Conservation (phyloP, 2,797 vertebrate genomes). For the Holocentrus rufus region DNA sequence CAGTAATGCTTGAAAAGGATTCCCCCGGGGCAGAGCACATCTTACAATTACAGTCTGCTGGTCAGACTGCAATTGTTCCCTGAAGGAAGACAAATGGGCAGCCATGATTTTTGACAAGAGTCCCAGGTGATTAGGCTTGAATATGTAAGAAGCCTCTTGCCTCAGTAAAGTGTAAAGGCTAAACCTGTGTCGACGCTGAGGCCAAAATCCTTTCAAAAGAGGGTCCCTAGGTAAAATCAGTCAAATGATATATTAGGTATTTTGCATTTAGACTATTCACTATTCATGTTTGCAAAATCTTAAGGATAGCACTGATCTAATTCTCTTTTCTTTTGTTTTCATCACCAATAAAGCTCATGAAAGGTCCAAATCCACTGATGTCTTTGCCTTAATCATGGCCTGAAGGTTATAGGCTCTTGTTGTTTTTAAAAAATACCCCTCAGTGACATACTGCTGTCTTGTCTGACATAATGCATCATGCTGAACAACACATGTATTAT, state of each 20-base stretch:
- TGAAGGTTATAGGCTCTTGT: too few species aligned
- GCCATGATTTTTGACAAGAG: conserved; percentile 46
- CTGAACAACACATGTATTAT: too few species aligned
- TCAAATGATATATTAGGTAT: conserved; percentile 11
- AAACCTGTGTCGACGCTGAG: conserved; percentile 5
- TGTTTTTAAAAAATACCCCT: too few species aligned
- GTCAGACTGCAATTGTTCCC: conserved; percentile 44
- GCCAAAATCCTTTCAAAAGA: conserved; percentile 6
- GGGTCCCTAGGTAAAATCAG: conserved; percentile 22
- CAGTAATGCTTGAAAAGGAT: conserved; percentile 43
- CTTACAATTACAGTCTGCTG: not conserved
- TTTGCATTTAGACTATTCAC: not conserved
- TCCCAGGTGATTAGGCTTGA: conserved; percentile 38
- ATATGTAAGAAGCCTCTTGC: conserved; percentile 38
- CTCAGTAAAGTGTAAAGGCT: conserved; percentile 20
- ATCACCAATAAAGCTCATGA: too few species aligned
- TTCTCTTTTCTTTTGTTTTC: not conserved
- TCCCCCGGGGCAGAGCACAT: not conserved
- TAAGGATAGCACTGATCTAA: not conserved
- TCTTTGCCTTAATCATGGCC: too few species aligned
- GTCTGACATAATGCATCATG: too few species aligned
- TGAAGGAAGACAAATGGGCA: conserved; percentile 68
- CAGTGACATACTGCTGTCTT: too few species aligned
- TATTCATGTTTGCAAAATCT: not conserved
- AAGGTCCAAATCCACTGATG: too few species aligned